Conservation (phyloP, 2,888 invertebrate genomes). For the Aethes cnicana region DNA sequence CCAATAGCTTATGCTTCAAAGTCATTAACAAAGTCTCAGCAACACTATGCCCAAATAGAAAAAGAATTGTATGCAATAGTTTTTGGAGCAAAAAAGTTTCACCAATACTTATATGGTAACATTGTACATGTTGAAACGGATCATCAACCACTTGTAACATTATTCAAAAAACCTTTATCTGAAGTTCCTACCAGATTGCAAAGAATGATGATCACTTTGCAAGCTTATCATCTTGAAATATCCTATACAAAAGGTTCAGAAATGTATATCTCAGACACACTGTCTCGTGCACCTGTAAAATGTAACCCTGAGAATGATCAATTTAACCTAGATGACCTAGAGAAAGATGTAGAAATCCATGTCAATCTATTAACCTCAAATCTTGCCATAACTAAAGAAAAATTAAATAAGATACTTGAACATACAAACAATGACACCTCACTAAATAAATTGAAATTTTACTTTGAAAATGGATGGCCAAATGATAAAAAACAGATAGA, state of each 20-base stretch:
- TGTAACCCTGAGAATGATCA: background rate
- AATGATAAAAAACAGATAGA: constrained; percentile 20
- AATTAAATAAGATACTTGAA: constrained; percentile 20
- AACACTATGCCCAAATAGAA: constrained; percentile 3
- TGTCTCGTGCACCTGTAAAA: background rate
- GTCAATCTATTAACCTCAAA: background rate
- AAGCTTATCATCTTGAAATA: background rate
- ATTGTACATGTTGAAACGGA: background rate
- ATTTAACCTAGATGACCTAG: constrained; percentile 6
- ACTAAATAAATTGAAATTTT: constrained; percentile 15
- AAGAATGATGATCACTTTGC: background rate
- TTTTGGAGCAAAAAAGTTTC: background rate
- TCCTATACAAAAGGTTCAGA: background rate
- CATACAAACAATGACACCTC: constrained; percentile 7
- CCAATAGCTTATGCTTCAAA: constrained; percentile 40
- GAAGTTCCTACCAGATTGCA: constrained; percentile 6
- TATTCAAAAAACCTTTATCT: background rate
- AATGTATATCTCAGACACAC: background rate
- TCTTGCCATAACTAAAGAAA: constrained; percentile 24
- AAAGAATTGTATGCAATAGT: background rate
- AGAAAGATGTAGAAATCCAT: background rate
- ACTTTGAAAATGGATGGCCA: constrained; percentile 28
- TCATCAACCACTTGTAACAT: background rate
- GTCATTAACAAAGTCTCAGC: constrained; percentile 34
- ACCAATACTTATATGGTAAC: background rate